A percentile compares a stretch with the other conserved stretches of the same genome.
Evolutionary conservation across 2,797 vertebrate genomes (phyloP).

Genomic region (Emydoidea blandingii): DNA sequence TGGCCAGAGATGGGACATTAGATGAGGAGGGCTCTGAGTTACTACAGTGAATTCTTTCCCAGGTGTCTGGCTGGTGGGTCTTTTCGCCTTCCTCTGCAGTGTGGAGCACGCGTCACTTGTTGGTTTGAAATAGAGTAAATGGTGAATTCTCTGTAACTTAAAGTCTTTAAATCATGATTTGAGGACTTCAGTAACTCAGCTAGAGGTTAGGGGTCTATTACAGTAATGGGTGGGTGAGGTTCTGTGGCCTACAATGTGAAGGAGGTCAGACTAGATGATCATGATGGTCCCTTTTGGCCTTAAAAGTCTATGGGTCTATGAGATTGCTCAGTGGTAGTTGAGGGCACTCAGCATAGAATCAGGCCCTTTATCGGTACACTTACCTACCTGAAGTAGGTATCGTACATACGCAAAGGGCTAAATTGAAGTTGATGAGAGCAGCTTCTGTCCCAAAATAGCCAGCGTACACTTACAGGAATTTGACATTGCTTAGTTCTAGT

Average conservation of each 20-base stretch:
- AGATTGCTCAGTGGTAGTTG: neutral
- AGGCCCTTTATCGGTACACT: neutral
- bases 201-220: neutral
- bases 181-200: neutral
- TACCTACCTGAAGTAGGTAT: neutral
- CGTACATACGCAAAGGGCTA: neutral
- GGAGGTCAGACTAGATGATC: neutral
- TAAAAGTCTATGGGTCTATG: neutral
- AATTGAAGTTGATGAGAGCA: neutral
- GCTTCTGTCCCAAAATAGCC: neutral
- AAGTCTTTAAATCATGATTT: neutral
- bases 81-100: neutral
- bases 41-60: neutral
- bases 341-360: neutral
- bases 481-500: slow-evolving; percentile 50
- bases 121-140: neutral
- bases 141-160: neutral
- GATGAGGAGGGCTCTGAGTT: neutral
- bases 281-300: neutral
- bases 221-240: neutral
- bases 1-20: neutral
- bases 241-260: neutral
- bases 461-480: slow-evolving; percentile 44
- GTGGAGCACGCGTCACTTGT: rapidly evolving
- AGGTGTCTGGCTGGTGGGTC: neutral